Base-by-base conservation (phyloP, 2,888 invertebrate genomes). In the Stenolophus ochropezus region DNA sequence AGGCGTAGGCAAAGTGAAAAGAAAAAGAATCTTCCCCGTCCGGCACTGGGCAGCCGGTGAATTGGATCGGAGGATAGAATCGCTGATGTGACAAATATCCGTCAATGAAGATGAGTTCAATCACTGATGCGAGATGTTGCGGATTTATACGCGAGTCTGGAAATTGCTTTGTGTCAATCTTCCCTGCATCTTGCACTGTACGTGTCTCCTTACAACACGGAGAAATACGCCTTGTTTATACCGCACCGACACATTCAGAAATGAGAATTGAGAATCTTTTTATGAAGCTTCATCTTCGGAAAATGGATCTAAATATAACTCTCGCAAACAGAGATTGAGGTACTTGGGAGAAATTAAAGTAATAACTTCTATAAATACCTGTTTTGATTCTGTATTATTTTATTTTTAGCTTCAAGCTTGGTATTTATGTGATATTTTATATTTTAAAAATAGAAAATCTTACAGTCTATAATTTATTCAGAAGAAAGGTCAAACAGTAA, bases 101-200 rank as follows among this genome's bases (percentile, higher is more conserved):
- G 23, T 49, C 49, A 49, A 73, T 73, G 73, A 51, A 73, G 33
- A 73, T 73, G 73, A 51, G 23, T 73, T 73, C 51, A 33, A 71
- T 71, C 71, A 71, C 16, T 71, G 42, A 33, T 71, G 71, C 71
- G 33, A 61, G 71, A 42, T 47, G 71, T 71, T 33, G 71, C 42
- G 61, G 65, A 69, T 69, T 69, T 69, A 69, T 69, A 27, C 33
- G 65, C 5, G 33, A 18, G 33, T 27, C 27, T 33, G 65, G 65
- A 69, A 69, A 69, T 69, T 69, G 65, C 65, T 69, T 69, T 69
- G 61, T 65, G 65, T 33, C 33, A 69, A 33, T 69, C 65, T 69
- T 69, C 18, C 33, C 16, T 69, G 65, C 65, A 27, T 69, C 20
- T 42, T 42, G 65, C 65, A 18, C 6, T 1, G 27, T 27, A 42